phyloP scores from a whole-genome alignment of 2,888 invertebrate species.

The Meliscaeva auricollis region DNA sequence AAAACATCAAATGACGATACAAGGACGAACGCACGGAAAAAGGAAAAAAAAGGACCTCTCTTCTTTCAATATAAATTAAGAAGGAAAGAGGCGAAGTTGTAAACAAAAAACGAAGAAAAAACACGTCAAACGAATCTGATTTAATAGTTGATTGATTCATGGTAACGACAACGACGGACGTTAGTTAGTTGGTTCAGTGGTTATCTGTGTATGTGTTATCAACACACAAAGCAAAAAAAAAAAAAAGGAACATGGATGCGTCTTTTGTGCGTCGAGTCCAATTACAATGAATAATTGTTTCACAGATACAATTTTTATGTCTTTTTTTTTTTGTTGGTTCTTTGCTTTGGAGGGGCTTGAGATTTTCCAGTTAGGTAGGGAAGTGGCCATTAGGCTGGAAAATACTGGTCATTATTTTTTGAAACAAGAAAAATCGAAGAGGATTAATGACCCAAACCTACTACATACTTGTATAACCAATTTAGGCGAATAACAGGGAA shows the following conservation, averaged over 20 bases:
- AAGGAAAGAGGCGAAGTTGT: constrained; percentile 30
- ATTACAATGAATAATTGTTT: constrained; percentile 73
- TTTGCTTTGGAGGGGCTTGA: neutral
- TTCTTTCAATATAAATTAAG: constrained; percentile 18
- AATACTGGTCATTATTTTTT: constrained; percentile 12
- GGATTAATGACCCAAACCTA: constrained; percentile 54
- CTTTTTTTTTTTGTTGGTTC: neutral
- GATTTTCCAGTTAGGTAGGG: neutral
- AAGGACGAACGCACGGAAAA: neutral
- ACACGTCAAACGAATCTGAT: constrained; percentile 61
- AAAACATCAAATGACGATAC: constrained; percentile 8
- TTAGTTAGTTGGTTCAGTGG: constrained; percentile 51
- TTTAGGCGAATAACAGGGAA: constrained; percentile 45
- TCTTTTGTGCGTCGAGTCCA: constrained; percentile 49
- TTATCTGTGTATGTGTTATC: constrained; percentile 7
- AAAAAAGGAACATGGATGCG: constrained; percentile 39
- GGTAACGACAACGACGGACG: constrained; percentile 33
- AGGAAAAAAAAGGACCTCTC: constrained; percentile 10
- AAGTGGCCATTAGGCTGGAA: neutral
- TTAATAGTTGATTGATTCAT: constrained; percentile 75
- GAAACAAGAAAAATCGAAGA: constrained; percentile 55
- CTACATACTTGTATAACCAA: constrained; percentile 36
- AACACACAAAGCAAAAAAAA: neutral
- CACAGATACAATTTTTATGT: constrained; percentile 57
- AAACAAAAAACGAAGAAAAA: constrained; percentile 24